These are phyloP conservation scores for Callimorpha dominula DNA, from an alignment of 2,888 invertebrate genomes.

Conservation along the genomic window DNA sequence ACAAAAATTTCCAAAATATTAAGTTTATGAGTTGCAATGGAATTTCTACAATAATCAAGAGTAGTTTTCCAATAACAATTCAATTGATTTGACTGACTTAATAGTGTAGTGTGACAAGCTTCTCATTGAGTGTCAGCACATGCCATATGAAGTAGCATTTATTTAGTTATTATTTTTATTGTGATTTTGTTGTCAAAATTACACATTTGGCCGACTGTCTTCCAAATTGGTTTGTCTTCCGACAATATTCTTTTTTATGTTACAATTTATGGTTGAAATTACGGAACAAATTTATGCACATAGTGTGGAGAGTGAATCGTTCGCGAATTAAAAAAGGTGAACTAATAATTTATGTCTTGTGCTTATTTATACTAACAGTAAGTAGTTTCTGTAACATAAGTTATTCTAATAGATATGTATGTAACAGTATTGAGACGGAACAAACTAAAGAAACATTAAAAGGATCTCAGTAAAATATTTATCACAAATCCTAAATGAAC, in stretches of 20 bases:
- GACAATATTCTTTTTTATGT: slow-evolving; percentile 33
- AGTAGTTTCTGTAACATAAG: slow-evolving; percentile 56
- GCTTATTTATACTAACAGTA: slow-evolving; percentile 59
- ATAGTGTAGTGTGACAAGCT: slow-evolving; percentile 42
- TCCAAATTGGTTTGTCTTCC: slow-evolving; percentile 64
- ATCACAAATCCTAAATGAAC: slow-evolving; percentile 66
- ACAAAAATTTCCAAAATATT: neutral
- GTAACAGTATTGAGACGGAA: slow-evolving; percentile 76
- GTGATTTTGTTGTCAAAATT: slow-evolving; percentile 42
- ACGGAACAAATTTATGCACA: slow-evolving; percentile 73
- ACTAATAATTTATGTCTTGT: slow-evolving; percentile 82
- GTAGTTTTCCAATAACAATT: slow-evolving; percentile 7
- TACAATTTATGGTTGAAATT: slow-evolving; percentile 36
- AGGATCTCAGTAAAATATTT: slow-evolving; percentile 80
- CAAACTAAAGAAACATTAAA: slow-evolving; percentile 73
- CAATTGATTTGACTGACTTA: neutral
- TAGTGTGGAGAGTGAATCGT: slow-evolving; percentile 67
- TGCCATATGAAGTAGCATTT: slow-evolving; percentile 73
- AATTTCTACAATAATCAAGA: slow-evolving; percentile 5
- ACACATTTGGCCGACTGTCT: slow-evolving; percentile 63
- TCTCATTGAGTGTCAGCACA: slow-evolving; percentile 39
- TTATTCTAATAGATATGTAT: slow-evolving; percentile 58
- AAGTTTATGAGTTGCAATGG: slow-evolving; percentile 5
- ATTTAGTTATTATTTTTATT: slow-evolving; percentile 49
- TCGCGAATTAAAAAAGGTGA: slow-evolving; percentile 81